Evolutionary conservation across 2,888 invertebrate species (phyloP).

Genomic region (Oconnorella tubifera): DNA sequence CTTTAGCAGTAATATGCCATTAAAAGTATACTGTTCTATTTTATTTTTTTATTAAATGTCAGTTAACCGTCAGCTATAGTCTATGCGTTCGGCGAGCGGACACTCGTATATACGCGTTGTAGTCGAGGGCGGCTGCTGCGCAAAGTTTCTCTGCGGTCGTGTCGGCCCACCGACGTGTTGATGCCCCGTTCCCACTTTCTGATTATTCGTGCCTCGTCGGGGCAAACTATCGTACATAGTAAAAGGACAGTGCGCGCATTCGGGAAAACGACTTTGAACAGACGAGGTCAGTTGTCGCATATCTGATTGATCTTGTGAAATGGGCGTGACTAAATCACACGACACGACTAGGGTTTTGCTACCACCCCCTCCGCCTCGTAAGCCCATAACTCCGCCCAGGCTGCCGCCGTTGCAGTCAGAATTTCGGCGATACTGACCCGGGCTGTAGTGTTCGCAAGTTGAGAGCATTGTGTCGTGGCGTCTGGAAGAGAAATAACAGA

Average conservation of each 20-base stretch:
- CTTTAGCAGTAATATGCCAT: no score
- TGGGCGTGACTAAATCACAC: constrained; percentile 14
- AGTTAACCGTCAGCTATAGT: not conserved
- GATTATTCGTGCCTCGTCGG: not conserved
- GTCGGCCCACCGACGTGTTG: not conserved
- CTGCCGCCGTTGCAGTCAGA: not conserved
- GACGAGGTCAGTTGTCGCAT: not conserved
- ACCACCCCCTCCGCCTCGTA: not conserved
- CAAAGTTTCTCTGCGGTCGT: not conserved
- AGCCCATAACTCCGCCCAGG: not conserved
- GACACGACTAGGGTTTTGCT: constrained; percentile 18
- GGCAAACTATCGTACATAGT: constrained; percentile 15
- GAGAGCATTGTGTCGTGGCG: constrained; percentile 15
- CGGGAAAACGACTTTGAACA: not conserved
- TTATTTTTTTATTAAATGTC: no score
- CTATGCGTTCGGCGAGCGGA: not conserved
- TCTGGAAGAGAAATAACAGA: no score
- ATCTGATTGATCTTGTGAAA: constrained; percentile 9
- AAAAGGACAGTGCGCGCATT: constrained; percentile 12
- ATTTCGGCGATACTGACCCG: not conserved
- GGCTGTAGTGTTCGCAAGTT: constrained; percentile 6
- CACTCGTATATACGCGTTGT: constrained; percentile 1
- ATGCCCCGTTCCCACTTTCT: not conserved
- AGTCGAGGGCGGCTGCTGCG: not conserved
- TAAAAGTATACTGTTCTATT: no score